Base-by-base conservation (phyloP, 1,140 invertebrate genomes). In the Rhopalosiphum padi region DNA sequence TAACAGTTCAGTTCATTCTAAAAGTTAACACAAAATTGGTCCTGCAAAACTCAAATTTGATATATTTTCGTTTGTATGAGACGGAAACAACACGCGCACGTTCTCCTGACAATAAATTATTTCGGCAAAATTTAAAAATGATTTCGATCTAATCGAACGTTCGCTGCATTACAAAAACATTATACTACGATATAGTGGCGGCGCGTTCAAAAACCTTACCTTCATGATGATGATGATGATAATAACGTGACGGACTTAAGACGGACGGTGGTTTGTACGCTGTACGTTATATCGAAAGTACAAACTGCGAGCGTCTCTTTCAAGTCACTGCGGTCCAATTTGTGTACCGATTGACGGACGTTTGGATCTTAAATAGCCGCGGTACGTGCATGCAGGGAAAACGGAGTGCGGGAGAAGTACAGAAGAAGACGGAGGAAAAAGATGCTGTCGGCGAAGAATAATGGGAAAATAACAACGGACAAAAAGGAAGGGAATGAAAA, bases 201-300 rank as follows among this genome's bases (percentile, higher is more conserved):
- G n/a, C 30, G 1, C 5, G 60, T 77, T 18, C 30, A 35, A 51
- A 37, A 51, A 22, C 6, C 87, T 88, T 88, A 88, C 87, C 87
- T 88, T 51, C 87, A 88, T 88, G 60, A 8, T 77, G 60, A 88
- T 88, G 60, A 8, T 77, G 60, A 77, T n/a, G n/a, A n/a, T 2
- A n/a, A 30, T n/a, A 30, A 77, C 30, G 11, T 30, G 25, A 30
- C 30, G 55, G 55, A 7, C 55, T 60, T 30, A 30, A 60, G 25
- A 60, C 25, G 60, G 15, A 77, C 30, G 60, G 60, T 4, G 60
- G 7, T 51, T 51, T 51, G 48, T 51, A 51, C 48, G 48, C 2
- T 2, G 48, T 51, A 25, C 23, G 60, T 77, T 77, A 11, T 77
- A 11, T 77, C 60, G 15, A n/a, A 77, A 77, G 30, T 77, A 77